phyloP scores from a whole-genome alignment of 2,888 invertebrate species.

The Taphrorychus bicolor region DNA sequence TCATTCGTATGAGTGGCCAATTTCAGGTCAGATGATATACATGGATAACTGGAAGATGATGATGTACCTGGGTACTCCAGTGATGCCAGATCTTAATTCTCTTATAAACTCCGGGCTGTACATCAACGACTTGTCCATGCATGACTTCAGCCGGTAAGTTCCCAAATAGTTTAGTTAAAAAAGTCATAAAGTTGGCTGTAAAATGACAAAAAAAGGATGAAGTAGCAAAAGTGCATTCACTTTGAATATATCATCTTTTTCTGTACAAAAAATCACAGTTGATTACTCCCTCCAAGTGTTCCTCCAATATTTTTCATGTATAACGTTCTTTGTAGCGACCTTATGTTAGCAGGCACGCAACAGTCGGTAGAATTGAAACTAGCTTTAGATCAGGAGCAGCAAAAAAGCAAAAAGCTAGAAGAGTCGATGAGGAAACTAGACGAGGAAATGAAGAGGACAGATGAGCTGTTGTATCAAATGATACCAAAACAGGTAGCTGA shows the following conservation, averaged over 20 bases:
- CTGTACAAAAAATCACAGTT: too few relatives aligned
- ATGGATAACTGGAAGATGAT: constrained; percentile 99
- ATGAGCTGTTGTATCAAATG: constrained; percentile 97
- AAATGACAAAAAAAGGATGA: too few relatives aligned
- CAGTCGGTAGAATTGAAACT: constrained; percentile 96
- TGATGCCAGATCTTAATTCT: constrained; percentile 94
- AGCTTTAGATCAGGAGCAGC: constrained; percentile 94
- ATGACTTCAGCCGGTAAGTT: constrained; percentile 91
- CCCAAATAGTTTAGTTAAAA: not conserved
- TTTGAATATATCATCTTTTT: too few relatives aligned
- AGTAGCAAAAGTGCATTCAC: too few relatives aligned
- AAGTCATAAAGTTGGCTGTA: not conserved
- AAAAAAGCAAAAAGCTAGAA: constrained; percentile 94
- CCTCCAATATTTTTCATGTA: too few relatives aligned
- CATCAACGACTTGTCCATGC: constrained; percentile 98
- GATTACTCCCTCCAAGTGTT: not conserved
- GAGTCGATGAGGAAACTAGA: constrained; percentile 96
- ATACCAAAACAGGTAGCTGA: constrained; percentile 98
- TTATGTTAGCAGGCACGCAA: constrained; percentile 96
- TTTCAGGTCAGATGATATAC: constrained; percentile 94
- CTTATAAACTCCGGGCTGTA: constrained; percentile 92
- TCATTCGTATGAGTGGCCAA: too few relatives aligned
- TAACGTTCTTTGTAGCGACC: constrained; percentile 73
- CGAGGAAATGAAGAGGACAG: constrained; percentile 94
- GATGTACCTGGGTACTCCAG: constrained; percentile 95